Evolutionary conservation across 2,888 invertebrate genomes (phyloP), one percentile per base, ranked within the genome.

Genomic region (Troides aeacus): DNA sequence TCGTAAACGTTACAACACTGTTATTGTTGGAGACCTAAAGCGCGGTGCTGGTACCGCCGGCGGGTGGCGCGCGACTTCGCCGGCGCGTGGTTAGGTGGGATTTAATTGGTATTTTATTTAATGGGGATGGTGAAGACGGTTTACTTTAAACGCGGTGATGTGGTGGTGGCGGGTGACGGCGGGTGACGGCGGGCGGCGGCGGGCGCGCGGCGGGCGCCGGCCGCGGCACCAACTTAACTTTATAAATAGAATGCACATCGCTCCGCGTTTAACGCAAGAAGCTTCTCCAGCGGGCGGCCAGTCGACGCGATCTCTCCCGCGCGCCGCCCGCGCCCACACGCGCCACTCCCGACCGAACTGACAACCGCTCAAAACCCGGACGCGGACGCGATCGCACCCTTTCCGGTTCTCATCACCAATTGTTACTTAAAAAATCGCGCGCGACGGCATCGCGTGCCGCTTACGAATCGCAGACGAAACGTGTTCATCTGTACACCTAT

Each of bases 231-330:
- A 90, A 90, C 88, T 90, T 90, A 90, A 85, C 77, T 83, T 88
- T 91, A 90, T 88, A 89, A 92, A 92, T 92, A 92, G 91, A 86
- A 82, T 89, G 89, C 89, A 90, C 89, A 88, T 87, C 86, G 81
- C 80, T 80, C 81, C 83, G 84, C 85, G 83, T 87, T 87, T 83
- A 84, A 82, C 85, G 88, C 84, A 88, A 87, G 89, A 84, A 89
- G 89, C 87, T 89, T 89, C 88, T 86, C 84, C 84, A 84, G 88
- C 78, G 83, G 10, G 39, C 82, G 83, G 82, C 80, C 89, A 90
- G 90, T 89, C 87, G 87, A 78, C 85, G 86, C 83, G 81, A 81
- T 80, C 85, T 81, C 79, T 77, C 77, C 81, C 77, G 81, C 86
- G 85, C 84, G 88, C 82, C 86, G 87, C 84, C 78, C 90, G 89